These are phyloP conservation scores for Xanthorhoe designata DNA, from an alignment of 2,888 invertebrate genomes.

Conservation along the genomic window DNA sequence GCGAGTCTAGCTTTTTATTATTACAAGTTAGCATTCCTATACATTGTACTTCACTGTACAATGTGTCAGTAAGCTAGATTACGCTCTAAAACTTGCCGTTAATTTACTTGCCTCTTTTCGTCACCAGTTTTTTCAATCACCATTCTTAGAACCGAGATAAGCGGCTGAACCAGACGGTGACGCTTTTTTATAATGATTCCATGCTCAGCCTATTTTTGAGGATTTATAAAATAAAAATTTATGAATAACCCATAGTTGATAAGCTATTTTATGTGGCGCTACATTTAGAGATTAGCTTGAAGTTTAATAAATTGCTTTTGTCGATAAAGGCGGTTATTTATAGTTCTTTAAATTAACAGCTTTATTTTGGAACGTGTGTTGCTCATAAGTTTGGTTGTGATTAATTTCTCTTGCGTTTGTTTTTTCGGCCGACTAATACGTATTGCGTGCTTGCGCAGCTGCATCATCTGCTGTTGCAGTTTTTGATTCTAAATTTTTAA, in stretches of 20 bases:
- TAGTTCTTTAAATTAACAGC: conserved; percentile 45
- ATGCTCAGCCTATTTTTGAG: conserved; percentile 54
- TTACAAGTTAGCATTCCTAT: conserved; percentile 11
- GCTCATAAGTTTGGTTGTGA: conserved; percentile 30
- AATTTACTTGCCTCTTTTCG: conserved; percentile 57
- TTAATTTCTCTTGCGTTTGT: conserved; percentile 40
- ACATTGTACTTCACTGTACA: conserved; percentile 1
- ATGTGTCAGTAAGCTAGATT: conserved; percentile 35
- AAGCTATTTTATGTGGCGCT: conserved; percentile 54
- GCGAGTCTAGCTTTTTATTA: conserved; percentile 14
- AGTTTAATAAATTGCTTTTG: conserved; percentile 45
- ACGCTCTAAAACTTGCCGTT: conserved; percentile 48
- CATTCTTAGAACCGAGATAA: conserved; percentile 69
- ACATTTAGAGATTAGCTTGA: conserved; percentile 50
- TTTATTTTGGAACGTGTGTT: conserved; percentile 37
- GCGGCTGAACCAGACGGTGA: conserved; percentile 54
- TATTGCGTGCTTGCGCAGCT: conserved; percentile 12
- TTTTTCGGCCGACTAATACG: conserved; percentile 42
- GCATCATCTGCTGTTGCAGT: conserved; percentile 1
- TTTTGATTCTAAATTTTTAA: background rate
- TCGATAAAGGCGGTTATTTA: conserved; percentile 41
- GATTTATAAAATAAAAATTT: conserved; percentile 51
- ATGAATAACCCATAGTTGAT: conserved; percentile 48
- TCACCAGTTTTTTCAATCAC: conserved; percentile 60
- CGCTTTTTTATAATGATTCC: conserved; percentile 62